Conservation (phyloP, 2,888 invertebrate genomes). For the Cotesia congregata region DNA sequence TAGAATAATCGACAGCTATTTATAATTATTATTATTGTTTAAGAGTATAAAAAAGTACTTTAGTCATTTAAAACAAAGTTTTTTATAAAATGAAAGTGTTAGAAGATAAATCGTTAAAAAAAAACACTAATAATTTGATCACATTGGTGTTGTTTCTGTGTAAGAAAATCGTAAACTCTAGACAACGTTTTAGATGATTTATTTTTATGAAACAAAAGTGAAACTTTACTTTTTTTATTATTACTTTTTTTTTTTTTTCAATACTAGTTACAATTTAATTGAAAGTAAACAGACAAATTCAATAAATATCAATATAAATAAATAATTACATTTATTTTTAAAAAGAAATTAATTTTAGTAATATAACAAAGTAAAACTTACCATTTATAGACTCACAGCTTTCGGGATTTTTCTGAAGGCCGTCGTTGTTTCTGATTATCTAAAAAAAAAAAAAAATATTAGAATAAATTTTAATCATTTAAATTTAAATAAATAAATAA, state of each 20-base stretch:
- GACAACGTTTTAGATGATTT: constrained; percentile 49
- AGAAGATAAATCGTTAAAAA: background rate
- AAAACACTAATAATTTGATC: background rate
- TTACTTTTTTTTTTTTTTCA: too few species aligned
- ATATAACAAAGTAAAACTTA: constrained; percentile 51
- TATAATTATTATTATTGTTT: background rate
- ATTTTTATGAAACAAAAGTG: constrained; percentile 62
- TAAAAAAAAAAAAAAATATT: constrained; percentile 51
- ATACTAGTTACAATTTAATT: too few species aligned
- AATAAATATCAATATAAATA: too few species aligned
- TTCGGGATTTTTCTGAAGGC: constrained; percentile 58
- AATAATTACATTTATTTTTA: too few species aligned
- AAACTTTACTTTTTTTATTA: constrained; percentile 50
- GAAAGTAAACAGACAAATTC: too few species aligned
- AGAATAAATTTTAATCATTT: background rate
- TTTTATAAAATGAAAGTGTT: background rate
- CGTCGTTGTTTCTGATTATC: constrained; percentile 63
- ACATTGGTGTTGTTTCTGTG: background rate
- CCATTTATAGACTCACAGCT: constrained; percentile 62
- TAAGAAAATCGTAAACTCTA: background rate
- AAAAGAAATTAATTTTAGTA: too few species aligned
- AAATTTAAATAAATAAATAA: background rate
- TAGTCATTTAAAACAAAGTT: background rate
- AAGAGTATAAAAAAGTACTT: background rate
- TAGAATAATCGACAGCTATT: background rate